Percentiles rank a stretch among this genome's conserved stretches.
Conservation (phyloP, 2,888 invertebrate genomes). For the Polydrusus cervinus region DNA sequence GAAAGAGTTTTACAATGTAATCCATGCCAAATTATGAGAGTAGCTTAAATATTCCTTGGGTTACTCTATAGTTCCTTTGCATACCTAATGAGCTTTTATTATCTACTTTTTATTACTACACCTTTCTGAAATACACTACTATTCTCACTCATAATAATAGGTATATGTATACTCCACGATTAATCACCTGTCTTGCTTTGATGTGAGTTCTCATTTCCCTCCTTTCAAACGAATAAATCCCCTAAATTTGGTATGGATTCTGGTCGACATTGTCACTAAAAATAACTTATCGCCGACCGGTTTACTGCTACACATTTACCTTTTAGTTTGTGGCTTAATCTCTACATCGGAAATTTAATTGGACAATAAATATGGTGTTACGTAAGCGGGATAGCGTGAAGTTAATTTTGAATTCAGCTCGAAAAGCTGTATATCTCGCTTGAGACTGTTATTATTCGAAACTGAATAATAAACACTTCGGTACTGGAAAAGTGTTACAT, state of each 20-base stretch:
- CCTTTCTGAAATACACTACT: too few relatives aligned
- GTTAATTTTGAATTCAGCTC: slow-evolving; percentile 19
- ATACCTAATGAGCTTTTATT: too few relatives aligned
- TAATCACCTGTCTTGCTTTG: too few relatives aligned
- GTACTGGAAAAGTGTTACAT: slow-evolving; percentile 1
- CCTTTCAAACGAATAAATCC: too few relatives aligned
- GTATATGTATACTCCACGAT: too few relatives aligned
- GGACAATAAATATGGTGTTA: slow-evolving; percentile 22
- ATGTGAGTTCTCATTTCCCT: too few relatives aligned
- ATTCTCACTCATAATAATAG: too few relatives aligned
- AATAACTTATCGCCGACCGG: not conserved
- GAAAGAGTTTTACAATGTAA: too few relatives aligned
- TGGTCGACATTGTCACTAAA: not conserved
- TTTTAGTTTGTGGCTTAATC: not conserved
- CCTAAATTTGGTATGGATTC: not conserved
- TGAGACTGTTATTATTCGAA: slow-evolving; percentile 10
- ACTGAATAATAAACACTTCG: slow-evolving; percentile 18
- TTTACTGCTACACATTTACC: not conserved
- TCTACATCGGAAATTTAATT: slow-evolving; percentile 5
- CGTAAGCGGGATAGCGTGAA: slow-evolving; percentile 3
- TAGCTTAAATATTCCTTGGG: too few relatives aligned
- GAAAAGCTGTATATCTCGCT: slow-evolving; percentile 1
- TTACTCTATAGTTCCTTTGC: too few relatives aligned
- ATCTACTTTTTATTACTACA: too few relatives aligned
- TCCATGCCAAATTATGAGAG: too few relatives aligned